These are phyloP conservation scores for Drosophila diplacantha DNA, from an alignment of 2,888 invertebrate genomes.

Conservation along the genomic window DNA sequence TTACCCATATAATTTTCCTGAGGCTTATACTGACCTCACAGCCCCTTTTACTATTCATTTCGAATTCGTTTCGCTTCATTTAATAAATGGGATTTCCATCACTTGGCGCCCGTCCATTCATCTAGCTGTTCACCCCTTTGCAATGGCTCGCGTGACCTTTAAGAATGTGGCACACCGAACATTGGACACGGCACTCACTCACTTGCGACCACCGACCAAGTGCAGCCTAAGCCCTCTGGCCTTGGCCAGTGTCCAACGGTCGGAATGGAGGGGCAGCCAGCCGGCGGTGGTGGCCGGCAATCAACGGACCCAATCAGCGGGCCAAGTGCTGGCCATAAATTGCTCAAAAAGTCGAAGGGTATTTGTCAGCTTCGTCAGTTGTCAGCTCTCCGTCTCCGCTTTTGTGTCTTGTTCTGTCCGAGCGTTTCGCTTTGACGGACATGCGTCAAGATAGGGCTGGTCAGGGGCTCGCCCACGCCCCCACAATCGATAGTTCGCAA, in stretches of 20 bases:
- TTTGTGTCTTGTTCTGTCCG: constrained; percentile 30
- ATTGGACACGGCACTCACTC: constrained; percentile 7
- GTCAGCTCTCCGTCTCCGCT: constrained; percentile 42
- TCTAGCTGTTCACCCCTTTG: constrained; percentile 14
- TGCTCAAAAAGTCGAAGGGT: constrained; percentile 70
- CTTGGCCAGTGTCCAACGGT: constrained; percentile 52
- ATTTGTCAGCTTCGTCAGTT: constrained; percentile 67
- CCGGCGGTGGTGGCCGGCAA: constrained; percentile 41
- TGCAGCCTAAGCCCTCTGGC: constrained; percentile 60
- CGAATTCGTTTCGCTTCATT: constrained; percentile 38
- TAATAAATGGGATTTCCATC: constrained; percentile 40
- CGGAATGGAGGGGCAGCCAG: constrained; percentile 33
- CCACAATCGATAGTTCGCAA: constrained; percentile 64
- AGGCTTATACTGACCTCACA: background rate
- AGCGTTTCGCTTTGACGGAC: constrained; percentile 59
- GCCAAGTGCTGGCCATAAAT: constrained; percentile 67
- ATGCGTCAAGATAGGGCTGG: constrained; percentile 63
- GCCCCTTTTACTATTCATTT: constrained; percentile 11
- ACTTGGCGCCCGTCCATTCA: constrained; percentile 16
- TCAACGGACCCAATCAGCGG: constrained; percentile 63
- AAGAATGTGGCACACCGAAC: constrained; percentile 51
- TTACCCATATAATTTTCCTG: background rate
- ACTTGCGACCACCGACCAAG: constrained; percentile 15
- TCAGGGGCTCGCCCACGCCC: constrained; percentile 29
- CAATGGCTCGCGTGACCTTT: constrained; percentile 55